Conservation (phyloP, 2,113 vertebrate species). For the Microcebus tavaratra region DNA sequence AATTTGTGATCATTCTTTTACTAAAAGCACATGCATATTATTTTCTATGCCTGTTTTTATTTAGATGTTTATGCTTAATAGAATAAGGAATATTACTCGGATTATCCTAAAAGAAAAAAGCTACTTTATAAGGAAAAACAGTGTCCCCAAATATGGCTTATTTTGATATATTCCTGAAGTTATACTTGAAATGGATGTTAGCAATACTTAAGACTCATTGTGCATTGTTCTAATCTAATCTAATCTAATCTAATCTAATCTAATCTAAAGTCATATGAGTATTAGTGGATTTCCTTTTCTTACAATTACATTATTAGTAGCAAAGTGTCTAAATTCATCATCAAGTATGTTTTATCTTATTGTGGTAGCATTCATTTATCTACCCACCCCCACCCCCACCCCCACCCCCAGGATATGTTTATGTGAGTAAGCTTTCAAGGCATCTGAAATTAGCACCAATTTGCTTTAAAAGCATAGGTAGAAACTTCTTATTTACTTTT, state of each 20-base stretch:
- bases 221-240: not conserved
- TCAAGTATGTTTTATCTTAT: not conserved
- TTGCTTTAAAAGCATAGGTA: not conserved
- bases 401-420: not conserved
- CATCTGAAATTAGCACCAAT: not conserved
- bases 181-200: not conserved
- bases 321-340: not conserved
- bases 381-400: not conserved
- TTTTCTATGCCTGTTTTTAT: too few relatives aligned
- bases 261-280: not conserved
- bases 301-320: not conserved
- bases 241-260: not conserved
- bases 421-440: not conserved
- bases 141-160: not conserved
- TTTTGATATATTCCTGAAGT: not conserved
- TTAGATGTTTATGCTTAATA: too few relatives aligned
- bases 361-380: not conserved
- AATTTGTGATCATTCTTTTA: too few relatives aligned
- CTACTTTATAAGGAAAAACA: not conserved
- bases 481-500: not conserved
- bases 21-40: too few relatives aligned
- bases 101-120: not conserved
- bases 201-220: not conserved
- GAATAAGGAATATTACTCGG: too few relatives aligned
- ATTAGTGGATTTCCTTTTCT: not conserved